A percentile compares a stretch with the other conserved stretches of the same genome.
Evolutionary conservation across 1,140 invertebrate species (phyloP).

Genomic region (Acromyrmex charruanus): DNA sequence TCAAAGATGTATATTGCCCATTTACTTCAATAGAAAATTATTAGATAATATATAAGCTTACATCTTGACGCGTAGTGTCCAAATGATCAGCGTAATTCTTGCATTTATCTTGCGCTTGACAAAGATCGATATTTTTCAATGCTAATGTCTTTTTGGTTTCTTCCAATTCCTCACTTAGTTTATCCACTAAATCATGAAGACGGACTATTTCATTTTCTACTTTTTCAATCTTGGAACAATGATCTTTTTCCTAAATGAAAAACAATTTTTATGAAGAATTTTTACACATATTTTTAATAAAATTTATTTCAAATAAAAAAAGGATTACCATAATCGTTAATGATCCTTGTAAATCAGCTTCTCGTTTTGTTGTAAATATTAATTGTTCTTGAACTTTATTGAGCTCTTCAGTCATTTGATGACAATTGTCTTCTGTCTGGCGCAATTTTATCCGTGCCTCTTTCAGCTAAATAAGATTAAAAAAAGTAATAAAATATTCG

Average conservation of each 20-base stretch:
- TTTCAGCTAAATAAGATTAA: slow-evolving; percentile 72
- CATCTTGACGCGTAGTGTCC: slow-evolving; percentile 69
- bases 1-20: neutral
- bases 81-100: slow-evolving; percentile 69
- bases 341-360: slow-evolving; percentile 73
- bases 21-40: slow-evolving; percentile 23
- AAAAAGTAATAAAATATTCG: slow-evolving; percentile 35
- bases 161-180: slow-evolving; percentile 74
- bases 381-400: slow-evolving; percentile 75
- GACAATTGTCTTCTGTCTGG: slow-evolving; percentile 73
- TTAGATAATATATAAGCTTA: slow-evolving; percentile 49
- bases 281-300: neutral
- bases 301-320: slow-evolving; percentile 7
- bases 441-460: slow-evolving; percentile 70
- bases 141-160: slow-evolving; percentile 64
- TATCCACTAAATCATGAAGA: slow-evolving; percentile 68
- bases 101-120: slow-evolving; percentile 68
- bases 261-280: slow-evolving; percentile 40
- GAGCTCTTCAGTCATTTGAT: slow-evolving; percentile 71
- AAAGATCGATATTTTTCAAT: slow-evolving; percentile 68
- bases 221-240: slow-evolving; percentile 64
- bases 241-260: slow-evolving; percentile 74
- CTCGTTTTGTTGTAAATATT: slow-evolving; percentile 69
- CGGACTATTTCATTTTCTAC: slow-evolving; percentile 66
- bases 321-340: slow-evolving; percentile 72